Evolutionary conservation across 2,113 vertebrate species (phyloP).

Genomic region (Typhlomys cinereus): DNA sequence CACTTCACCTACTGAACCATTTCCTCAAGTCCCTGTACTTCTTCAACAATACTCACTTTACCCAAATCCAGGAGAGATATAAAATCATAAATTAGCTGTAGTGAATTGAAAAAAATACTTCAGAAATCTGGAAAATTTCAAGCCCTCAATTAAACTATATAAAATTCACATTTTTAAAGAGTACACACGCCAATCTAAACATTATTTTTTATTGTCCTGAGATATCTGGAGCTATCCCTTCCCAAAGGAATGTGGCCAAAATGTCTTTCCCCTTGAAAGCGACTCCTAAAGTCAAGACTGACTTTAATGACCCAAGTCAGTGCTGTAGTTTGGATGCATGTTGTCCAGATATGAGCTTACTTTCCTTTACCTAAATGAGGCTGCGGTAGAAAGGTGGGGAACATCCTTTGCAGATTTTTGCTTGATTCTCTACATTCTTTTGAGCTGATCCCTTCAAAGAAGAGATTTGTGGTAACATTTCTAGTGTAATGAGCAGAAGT

Average conservation of each 20-base stretch:
- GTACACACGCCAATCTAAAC: background rate
- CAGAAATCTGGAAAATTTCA: conserved; percentile 22
- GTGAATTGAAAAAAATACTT: background rate
- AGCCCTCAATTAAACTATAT: conserved; percentile 36
- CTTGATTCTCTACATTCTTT: background rate
- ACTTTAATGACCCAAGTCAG: conserved; percentile 53
- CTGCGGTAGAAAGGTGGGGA: background rate
- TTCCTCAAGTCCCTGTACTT: background rate
- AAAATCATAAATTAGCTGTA: background rate
- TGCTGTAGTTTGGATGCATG: background rate
- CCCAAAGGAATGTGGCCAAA: conserved; percentile 39
- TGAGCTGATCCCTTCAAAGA: background rate
- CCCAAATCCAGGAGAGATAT: background rate
- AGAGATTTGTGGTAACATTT: background rate
- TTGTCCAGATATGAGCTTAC: background rate
- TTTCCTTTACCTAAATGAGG: background rate
- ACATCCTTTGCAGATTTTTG: background rate
- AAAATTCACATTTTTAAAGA: conserved; percentile 24
- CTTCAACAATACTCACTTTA: background rate
- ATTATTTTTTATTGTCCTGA: conserved; percentile 55
- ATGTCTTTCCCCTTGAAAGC: conserved; percentile 39
- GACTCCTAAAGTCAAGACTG: conserved; percentile 64
- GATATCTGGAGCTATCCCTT: conserved; percentile 42
- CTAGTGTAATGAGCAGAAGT: background rate
- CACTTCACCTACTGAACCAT: no score